These are phyloP conservation scores for Megalopta genalis DNA, from an alignment of 1,140 invertebrate species.

Conservation along the genomic window DNA sequence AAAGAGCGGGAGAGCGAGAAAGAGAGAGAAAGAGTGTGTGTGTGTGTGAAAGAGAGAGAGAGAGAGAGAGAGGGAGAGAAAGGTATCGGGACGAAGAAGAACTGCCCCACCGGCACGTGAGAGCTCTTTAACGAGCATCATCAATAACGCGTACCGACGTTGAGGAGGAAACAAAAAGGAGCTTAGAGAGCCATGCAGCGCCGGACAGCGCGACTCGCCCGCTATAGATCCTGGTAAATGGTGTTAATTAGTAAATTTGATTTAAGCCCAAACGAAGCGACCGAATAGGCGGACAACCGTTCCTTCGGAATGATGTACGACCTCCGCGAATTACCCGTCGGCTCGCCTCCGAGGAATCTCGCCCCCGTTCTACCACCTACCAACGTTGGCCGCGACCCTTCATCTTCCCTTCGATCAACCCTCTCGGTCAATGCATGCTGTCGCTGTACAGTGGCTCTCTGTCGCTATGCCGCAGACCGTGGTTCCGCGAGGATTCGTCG, in stretches of 20 bases:
- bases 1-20: background rate
- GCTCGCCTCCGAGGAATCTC: conserved; percentile 32
- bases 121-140: conserved; percentile 69
- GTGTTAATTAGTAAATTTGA: conserved; percentile 71
- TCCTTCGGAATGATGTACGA: conserved; percentile 61
- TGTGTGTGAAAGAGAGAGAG: too few species aligned
- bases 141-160: conserved; percentile 69
- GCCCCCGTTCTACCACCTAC: conserved; percentile 33
- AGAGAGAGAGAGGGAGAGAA: background rate
- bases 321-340: conserved; percentile 57
- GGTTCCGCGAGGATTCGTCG: too few species aligned
- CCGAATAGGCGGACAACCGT: conserved; percentile 64
- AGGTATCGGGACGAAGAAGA: conserved; percentile 59
- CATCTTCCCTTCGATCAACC: background rate
- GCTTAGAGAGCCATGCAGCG: conserved; percentile 49
- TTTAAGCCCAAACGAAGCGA: conserved; percentile 65
- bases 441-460: too few species aligned
- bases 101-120: conserved; percentile 63
- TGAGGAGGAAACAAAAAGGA: conserved; percentile 60
- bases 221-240: conserved; percentile 67
- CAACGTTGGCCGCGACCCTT: background rate
- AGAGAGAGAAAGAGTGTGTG: background rate
- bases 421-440: too few species aligned
- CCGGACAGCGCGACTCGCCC: conserved; percentile 54
- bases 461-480: too few species aligned